phyloP scores from a whole-genome alignment of 30 jellyfish, hydroid and myxozoan genomes.

The Aurelia sp. region DNA sequence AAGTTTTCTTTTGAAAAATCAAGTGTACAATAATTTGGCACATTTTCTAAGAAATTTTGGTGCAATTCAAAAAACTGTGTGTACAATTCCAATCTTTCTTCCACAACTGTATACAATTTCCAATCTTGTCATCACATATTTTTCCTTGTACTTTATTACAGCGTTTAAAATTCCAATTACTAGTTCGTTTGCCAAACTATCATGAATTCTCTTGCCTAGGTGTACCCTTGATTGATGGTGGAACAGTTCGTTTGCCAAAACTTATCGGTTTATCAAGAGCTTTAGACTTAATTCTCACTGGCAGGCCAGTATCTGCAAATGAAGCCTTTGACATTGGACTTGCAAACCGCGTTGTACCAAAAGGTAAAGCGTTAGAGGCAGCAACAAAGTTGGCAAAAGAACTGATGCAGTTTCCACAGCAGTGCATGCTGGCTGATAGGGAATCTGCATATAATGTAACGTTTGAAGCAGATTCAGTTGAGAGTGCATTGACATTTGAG shows the following conservation, averaged over 20 bases:
- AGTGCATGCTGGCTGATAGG: conserved; percentile 55
- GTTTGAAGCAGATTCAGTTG: conserved; percentile 30
- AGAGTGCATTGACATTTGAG: conserved; percentile 46
- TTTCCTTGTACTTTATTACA: too few species aligned
- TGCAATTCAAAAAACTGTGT: too few species aligned
- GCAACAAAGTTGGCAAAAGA: conserved; percentile 41
- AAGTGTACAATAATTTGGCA: too few species aligned
- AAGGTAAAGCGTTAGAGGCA: conserved; percentile 32
- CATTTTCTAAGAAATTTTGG: too few species aligned
- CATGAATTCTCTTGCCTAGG: conserved; percentile 3
- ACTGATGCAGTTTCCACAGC: conserved; percentile 63
- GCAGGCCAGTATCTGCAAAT: conserved; percentile 46
- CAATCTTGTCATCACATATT: too few species aligned
- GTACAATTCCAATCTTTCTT: too few species aligned
- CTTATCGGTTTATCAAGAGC: conserved; percentile 72
- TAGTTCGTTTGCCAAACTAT: too few species aligned
- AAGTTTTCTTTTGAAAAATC: too few species aligned
- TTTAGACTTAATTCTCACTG: conserved; percentile 56
- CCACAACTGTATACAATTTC: too few species aligned
- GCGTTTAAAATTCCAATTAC: too few species aligned
- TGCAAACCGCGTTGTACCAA: conserved; percentile 57
- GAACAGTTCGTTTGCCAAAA: conserved; percentile 61
- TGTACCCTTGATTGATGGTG: conserved; percentile 71
- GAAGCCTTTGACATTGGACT: conserved; percentile 60
- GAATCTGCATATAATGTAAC: conserved; percentile 49